phyloP scores from a whole-genome alignment of 1,140 invertebrate species.

The Diploscapter pachys region DNA sequence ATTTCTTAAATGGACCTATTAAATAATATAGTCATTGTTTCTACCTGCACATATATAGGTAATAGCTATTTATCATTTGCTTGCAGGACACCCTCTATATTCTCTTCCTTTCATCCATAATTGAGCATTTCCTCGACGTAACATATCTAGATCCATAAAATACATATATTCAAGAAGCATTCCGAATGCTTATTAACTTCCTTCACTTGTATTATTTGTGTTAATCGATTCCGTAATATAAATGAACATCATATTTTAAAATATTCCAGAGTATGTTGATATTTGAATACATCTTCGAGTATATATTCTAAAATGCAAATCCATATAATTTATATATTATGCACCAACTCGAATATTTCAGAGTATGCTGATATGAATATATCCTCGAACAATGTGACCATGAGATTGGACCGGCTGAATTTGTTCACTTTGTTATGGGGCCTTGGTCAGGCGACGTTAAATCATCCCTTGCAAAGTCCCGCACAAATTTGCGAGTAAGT shows the following conservation, averaged over 20 bases:
- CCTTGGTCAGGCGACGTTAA: slow-evolving; percentile 23
- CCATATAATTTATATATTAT: neutral
- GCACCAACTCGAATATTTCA: neutral
- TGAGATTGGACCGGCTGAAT: slow-evolving; percentile 13
- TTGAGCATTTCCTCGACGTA: too few species aligned
- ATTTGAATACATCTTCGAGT: neutral
- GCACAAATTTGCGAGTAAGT: slow-evolving; percentile 13
- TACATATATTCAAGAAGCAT: too few species aligned
- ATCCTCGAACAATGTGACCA: slow-evolving; percentile 7
- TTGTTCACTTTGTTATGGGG: slow-evolving; percentile 32
- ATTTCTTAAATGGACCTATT: too few species aligned
- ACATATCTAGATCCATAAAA: too few species aligned
- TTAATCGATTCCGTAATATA: neutral
- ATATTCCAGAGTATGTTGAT: neutral
- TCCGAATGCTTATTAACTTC: too few species aligned
- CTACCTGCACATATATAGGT: too few species aligned
- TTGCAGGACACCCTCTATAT: too few species aligned
- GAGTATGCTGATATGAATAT: neutral
- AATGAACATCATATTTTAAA: neutral
- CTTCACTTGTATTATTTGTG: neutral
- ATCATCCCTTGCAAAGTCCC: slow-evolving; percentile 9
- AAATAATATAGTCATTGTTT: too few species aligned
- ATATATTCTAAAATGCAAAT: neutral
- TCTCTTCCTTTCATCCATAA: too few species aligned
- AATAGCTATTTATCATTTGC: too few species aligned